A percentile compares a stretch with the other conserved stretches of the same genome.
Evolutionary conservation across 2,113 vertebrate genomes (phyloP).

Genomic region (Perca fluviatilis): DNA sequence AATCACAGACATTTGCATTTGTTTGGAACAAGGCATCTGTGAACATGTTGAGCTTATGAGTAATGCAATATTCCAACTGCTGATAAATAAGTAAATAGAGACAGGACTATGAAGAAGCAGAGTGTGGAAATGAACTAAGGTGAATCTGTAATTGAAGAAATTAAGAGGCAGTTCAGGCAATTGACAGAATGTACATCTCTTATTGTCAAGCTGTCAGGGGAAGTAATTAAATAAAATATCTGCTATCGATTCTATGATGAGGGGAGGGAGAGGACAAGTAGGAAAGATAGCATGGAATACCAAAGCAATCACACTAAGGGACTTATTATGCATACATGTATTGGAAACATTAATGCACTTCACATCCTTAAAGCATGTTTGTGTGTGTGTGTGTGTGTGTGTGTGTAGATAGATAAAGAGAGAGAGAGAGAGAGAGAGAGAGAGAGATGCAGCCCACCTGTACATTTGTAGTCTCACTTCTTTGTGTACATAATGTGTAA

Average conservation of each 20-base stretch:
- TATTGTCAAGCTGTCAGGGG: conserved; percentile 47
- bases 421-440: too few relatives aligned
- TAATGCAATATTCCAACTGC: not conserved
- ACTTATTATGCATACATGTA: not conserved
- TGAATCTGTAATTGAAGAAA: conserved; percentile 22
- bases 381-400: not conserved
- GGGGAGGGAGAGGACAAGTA: not conserved
- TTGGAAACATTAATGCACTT: conserved; percentile 10
- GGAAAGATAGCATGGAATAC: not conserved
- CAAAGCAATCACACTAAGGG: not conserved
- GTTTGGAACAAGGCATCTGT: not conserved
- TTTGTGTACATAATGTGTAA: too few relatives aligned
- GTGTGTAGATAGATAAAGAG: too few relatives aligned
- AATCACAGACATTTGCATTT: not conserved
- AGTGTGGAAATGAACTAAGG: conserved; percentile 9
- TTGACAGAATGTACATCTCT: conserved; percentile 40
- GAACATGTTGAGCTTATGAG: not conserved
- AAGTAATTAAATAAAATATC: conserved; percentile 59
- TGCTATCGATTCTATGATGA: conserved; percentile 40
- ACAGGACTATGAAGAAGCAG: not conserved
- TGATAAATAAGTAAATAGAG: not conserved
- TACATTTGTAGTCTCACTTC: too few relatives aligned
- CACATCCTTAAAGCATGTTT: not conserved
- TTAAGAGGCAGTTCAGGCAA: conserved; percentile 2
- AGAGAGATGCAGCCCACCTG: too few relatives aligned